Percentiles rank a stretch among this genome's conserved stretches.
Evolutionary conservation across 2,888 invertebrate species (phyloP).

Genomic region (Rotaria sp.): DNA sequence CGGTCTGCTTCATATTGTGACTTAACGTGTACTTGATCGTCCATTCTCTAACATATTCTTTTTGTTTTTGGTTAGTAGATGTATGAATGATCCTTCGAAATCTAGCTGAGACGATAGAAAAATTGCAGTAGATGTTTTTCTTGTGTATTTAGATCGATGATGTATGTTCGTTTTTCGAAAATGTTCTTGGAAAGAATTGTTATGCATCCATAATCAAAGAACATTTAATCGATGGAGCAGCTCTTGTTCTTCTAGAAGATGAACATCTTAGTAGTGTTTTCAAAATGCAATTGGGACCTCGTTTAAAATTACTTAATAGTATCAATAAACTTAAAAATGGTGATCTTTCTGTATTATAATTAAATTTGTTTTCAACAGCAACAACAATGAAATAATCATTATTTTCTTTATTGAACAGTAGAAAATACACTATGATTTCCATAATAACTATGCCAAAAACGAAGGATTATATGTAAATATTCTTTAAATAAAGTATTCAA

Average conservation of each 20-base stretch:
- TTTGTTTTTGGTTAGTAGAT: no score
- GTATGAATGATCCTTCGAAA: no score
- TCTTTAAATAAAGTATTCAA: no score
- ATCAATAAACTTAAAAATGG: not conserved
- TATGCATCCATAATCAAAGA: not conserved
- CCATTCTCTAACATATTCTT: no score
- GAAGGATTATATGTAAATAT: no score
- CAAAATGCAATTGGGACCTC: conserved; percentile 1
- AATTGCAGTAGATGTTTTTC: not conserved
- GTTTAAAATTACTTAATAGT: not conserved
- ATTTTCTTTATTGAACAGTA: no score
- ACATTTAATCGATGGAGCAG: not conserved
- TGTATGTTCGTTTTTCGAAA: not conserved
- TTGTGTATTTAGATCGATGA: not conserved
- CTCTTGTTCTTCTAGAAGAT: not conserved
- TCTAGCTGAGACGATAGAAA: no score
- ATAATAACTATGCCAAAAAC: no score
- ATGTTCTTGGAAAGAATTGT: not conserved
- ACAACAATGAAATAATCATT: no score
- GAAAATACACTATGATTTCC: no score
- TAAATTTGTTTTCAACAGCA: not conserved
- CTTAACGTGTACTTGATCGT: no score
- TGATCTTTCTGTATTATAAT: not conserved
- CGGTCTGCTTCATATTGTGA: no score
- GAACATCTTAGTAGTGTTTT: not conserved